Percentiles rank a stretch among this genome's conserved stretches.
Conservation (phyloP, 2,888 invertebrate species). For the Synanthedon myopaeformis region DNA sequence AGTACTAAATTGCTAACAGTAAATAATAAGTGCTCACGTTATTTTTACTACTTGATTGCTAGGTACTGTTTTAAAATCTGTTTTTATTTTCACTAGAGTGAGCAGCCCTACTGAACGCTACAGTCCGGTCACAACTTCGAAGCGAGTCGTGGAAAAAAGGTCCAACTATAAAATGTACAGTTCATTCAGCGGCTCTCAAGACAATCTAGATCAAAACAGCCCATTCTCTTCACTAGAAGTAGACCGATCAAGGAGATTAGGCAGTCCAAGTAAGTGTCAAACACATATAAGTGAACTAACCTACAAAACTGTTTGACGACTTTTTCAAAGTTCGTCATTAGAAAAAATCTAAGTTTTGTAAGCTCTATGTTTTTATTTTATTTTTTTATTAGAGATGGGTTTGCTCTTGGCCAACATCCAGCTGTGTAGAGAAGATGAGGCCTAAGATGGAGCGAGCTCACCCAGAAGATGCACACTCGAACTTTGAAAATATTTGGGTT, state of each 20-base stretch:
- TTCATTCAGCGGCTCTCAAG: slow-evolving; percentile 55
- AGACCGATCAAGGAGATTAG: slow-evolving; percentile 46
- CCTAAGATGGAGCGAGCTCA: no score
- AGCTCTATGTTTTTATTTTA: no score
- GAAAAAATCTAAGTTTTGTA: no score
- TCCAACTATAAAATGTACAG: slow-evolving; percentile 63
- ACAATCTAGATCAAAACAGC: slow-evolving; percentile 52
- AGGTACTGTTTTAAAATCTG: background rate
- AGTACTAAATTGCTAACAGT: no score
- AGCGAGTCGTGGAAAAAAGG: slow-evolving; percentile 54
- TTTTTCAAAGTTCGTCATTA: no score
- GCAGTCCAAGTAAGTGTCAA: slow-evolving; percentile 49
- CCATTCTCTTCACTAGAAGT: slow-evolving; percentile 53
- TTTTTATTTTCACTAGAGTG: slow-evolving; percentile 24
- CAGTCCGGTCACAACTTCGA: slow-evolving; percentile 58
- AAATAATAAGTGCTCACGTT: no score
- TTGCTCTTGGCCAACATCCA: no score
- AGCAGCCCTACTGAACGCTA: slow-evolving; percentile 55
- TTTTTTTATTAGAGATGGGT: no score
- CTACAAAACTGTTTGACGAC: background rate
- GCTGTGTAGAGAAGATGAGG: no score
- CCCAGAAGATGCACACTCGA: no score
- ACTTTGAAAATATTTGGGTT: no score
- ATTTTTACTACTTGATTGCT: no score
- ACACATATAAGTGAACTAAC: background rate